Evolutionary conservation across 2,797 vertebrate species (phyloP), one percentile per base, ranked within the genome.

Genomic region (Notolepis coatsorum): DNA sequence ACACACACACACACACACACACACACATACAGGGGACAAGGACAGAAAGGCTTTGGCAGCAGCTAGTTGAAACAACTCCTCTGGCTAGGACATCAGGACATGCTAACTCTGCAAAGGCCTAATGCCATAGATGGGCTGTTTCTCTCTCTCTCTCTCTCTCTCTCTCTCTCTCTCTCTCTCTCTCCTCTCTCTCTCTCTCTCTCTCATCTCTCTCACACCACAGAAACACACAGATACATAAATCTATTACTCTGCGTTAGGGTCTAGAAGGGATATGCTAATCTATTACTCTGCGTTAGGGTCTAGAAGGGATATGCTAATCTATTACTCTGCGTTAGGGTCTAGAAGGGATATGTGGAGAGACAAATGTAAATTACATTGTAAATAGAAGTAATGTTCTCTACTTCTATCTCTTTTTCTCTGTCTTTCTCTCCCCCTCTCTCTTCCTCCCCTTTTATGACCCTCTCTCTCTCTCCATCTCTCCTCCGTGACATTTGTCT

Each of bases 51-150:
- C 64, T 66, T 80, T 69, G 66, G 30, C 68, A 61, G 49, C 0
- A 1, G 77, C 74, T 63, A 68, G 77, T 79, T 76, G 68, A 84
- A 82, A 84, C 79, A 86, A 81, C 72, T 84, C 83, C 75, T 85
- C 77, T 79, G 77, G 84, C 72, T 18, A 84, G 84, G 79, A 79
- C 79, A 76, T 3, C 15, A 84, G 84, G 79, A 79, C 79, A 76
- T 3, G 37, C 51, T 75, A 18, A 3, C 65, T 79, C 62, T 60
- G 51, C 64, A 81, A 72, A 75, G 53, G 61, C 76, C 24, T 76
- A 79, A 81, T 72, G 54, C 64, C 80, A 75, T 38, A 68, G n/a
- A n/a, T n/a, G n/a, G n/a, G n/a, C n/a, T 9, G 27, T 8, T 35
- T 13, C 35, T 5, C 23, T 8, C 35, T 10, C 30, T 2, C 50